phyloP scores from a whole-genome alignment of 2,888 invertebrate genomes.

The Strigamia crassipes region DNA sequence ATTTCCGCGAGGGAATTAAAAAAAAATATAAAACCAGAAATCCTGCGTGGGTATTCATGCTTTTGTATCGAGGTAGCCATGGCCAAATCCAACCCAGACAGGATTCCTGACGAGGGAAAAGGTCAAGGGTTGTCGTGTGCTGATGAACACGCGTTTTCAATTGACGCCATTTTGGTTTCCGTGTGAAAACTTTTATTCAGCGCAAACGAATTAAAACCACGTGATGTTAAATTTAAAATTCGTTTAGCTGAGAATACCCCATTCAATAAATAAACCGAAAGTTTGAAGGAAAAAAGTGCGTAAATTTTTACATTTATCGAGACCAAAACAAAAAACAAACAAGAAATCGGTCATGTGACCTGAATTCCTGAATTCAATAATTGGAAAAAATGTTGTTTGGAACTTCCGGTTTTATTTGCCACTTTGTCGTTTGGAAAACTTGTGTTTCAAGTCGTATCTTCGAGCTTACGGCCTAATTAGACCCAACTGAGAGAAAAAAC shows the following conservation, averaged over 20 bases:
- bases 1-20: background rate
- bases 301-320: too few species aligned
- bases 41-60: background rate
- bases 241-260: too few species aligned
- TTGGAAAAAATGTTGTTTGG: background rate
- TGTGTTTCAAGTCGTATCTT: background rate
- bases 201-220: too few species aligned
- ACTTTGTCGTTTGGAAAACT: background rate
- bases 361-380: background rate
- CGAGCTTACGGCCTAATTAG: slow-evolving; percentile 4
- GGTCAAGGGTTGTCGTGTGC: slow-evolving; percentile 19
- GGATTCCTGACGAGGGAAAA: slow-evolving; percentile 3
- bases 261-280: too few species aligned
- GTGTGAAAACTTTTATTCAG: background rate
- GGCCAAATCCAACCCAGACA: background rate
- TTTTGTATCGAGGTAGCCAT: background rate
- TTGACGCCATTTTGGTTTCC: background rate
- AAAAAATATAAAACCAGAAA: background rate
- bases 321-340: too few species aligned
- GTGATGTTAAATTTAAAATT: too few species aligned
- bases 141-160: background rate
- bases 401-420: slow-evolving; percentile 14
- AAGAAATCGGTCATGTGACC: too few species aligned
- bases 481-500: background rate
- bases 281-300: too few species aligned